Base-by-base conservation (phyloP, 2,113 vertebrate genomes). In the Pongo pygmaeus region DNA sequence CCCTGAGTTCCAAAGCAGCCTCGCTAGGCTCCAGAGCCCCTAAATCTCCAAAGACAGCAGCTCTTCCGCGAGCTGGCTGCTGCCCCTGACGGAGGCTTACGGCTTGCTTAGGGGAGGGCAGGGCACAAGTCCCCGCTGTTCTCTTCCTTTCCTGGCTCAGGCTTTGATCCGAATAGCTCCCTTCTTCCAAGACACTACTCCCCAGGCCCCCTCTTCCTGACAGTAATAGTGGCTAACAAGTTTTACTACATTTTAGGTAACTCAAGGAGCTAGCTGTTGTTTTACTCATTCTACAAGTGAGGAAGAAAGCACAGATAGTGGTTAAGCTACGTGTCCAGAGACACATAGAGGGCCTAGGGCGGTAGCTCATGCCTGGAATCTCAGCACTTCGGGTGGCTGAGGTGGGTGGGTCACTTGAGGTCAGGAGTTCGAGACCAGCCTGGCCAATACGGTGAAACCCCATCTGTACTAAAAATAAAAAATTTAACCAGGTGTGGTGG, bases 231-330 rank as follows among this genome's bases (percentile, higher is more conserved):
- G 84, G 35, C 30, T 61, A 77, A 61, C 14, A 40, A 35, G 38
- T 50, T 80, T 38, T 38, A 57, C 27, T 72, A 0, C 16, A 35
- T 30, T 27, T 18, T 22, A 40, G 93, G 22, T 14, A 61, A 25
- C 57, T 61, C 40, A 64, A 30, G 84, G 50, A 38, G 38, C 52
- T 46, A 20, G 55, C 50, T 57, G 35, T 35, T 57, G 30, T 23
- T 92, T 84, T 80, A n/a, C 46, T 72, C 9, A 8, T 84, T 91
- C 96, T 88, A 25, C n/a, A 64, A 79, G 6, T 43, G 77, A 94
- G 59, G 67, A 83, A 35, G 17, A 48, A 94, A 85, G 59, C 83
- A 35, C 30, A 22, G 40, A 59, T 18, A 46, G 27, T 12, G 79
- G 23, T 52, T 89, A 59, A 50, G 9, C 74, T 64, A 38, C 75